A percentile compares a stretch with the other conserved stretches of the same genome.
Evolutionary conservation across 2,888 invertebrate species (phyloP).

Genomic region (Phytoseiulus persimilis): DNA sequence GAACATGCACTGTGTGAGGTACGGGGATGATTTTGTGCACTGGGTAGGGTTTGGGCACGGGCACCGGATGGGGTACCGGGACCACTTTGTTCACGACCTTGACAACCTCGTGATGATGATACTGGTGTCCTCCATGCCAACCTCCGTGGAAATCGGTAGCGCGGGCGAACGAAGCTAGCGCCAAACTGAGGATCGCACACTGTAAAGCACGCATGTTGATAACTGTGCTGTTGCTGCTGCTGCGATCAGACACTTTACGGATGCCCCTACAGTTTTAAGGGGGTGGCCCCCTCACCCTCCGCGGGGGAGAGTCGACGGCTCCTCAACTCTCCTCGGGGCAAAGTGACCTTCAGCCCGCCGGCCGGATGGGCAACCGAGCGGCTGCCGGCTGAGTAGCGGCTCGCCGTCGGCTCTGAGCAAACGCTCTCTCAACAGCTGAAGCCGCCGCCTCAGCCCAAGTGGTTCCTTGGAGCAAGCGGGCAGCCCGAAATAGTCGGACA

Average conservation of each 20-base stretch:
- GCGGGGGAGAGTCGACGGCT: background rate
- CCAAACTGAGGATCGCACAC: background rate
- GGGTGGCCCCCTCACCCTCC: background rate
- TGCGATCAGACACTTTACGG: background rate
- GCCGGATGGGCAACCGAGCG: background rate
- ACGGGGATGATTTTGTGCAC: constrained; percentile 33
- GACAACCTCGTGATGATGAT: constrained; percentile 13
- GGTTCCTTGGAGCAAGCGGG: background rate
- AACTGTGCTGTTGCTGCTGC: background rate
- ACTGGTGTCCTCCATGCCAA: constrained; percentile 12
- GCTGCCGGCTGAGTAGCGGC: background rate
- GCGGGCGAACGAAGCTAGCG: background rate
- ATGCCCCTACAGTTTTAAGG: background rate
- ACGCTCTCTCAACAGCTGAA: background rate
- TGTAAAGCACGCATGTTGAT: constrained; percentile 17
- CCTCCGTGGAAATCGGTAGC: constrained; percentile 19
- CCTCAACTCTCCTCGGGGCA: background rate
- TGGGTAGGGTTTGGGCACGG: constrained; percentile 16
- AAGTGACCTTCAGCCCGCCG: background rate
- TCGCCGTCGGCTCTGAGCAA: background rate
- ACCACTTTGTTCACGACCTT: constrained; percentile 25
- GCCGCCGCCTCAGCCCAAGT: background rate
- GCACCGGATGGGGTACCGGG: constrained; percentile 19
- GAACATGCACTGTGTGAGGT: constrained; percentile 21
- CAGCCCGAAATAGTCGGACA: background rate